Base-by-base conservation (phyloP, 1,140 invertebrate genomes). In the Gonioctena quinquepunctata region DNA sequence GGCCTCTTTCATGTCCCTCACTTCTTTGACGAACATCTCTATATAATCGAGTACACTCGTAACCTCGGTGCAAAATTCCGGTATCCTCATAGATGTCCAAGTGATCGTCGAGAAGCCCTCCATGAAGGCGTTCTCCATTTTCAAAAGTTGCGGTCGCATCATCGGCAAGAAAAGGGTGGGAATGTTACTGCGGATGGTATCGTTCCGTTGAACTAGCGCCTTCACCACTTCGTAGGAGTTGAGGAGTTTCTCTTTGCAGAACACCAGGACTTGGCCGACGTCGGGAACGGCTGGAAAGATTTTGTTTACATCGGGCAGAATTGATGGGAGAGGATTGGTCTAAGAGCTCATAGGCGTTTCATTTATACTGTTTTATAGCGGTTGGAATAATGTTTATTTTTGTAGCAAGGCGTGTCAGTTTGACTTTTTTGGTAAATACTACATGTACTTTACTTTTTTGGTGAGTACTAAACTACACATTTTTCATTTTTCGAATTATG, bases 1-100 rank as follows among this genome's bases (percentile, higher is more conserved):
- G 57, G 91, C 89, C 80, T 92, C 90, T 75, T 92, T 92, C 74
- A 94, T 90, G 73, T 95, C 92, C 50, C 48, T 57, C 54, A 87
- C 86, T 82, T 90, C 87, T 76, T 90, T 91, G 2, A 92, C 85
- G 76, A 94, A 90, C 68, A 89, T 85, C 76, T 93, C 88, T 1
- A 94, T 86, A 70, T 91, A 87, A 57, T 87, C 85, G 16, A 94
- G 79, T 3, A 87, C 83, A 0, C 77, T 72, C 64, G 86, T 81
- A 33, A 93, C 86, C 71, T 87, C 83, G 2, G 86, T 82, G 64
- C 90, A 90, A 72, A 89, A 90, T 25, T 90, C 84, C 0, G 87
- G 83, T 54, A 93, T 90, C 71, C 91, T 90, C 48, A 92, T 84
- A 0, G 93, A 94, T 2, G 91, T 90, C 94, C 94, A 96, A 0